Evolutionary conservation across 2,888 invertebrate species (phyloP).

Genomic region (Acanthosoma haemorrhoidale): DNA sequence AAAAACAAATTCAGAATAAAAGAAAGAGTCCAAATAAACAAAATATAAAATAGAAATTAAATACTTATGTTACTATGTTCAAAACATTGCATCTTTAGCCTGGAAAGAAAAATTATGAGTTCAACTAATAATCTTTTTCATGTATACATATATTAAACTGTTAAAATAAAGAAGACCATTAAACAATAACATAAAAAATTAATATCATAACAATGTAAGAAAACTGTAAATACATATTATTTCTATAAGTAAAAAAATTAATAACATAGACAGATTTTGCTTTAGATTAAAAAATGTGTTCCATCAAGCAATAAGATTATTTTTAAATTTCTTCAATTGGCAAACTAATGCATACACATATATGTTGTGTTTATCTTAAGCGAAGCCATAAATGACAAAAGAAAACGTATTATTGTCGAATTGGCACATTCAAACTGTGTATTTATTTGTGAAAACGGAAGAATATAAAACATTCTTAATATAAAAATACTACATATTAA

Average conservation of each 20-base stretch:
- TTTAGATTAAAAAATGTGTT: background rate
- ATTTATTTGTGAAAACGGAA: background rate
- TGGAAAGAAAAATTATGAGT: too few species aligned
- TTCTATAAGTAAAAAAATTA: background rate
- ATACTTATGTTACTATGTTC: too few species aligned
- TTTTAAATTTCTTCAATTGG: background rate
- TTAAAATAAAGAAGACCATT: too few species aligned
- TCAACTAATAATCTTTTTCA: too few species aligned
- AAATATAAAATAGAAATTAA: too few species aligned
- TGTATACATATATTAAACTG: too few species aligned
- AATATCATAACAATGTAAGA: too few species aligned
- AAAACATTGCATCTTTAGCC: too few species aligned
- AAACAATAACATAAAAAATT: too few species aligned
- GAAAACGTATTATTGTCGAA: background rate
- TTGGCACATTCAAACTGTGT: conserved; percentile 5
- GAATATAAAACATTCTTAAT: background rate
- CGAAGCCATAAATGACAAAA: background rate
- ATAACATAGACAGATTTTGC: background rate
- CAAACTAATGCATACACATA: background rate
- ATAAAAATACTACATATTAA: background rate
- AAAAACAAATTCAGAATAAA: too few species aligned
- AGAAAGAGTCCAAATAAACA: too few species aligned
- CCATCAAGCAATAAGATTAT: background rate
- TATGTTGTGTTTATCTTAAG: background rate
- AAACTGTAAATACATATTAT: too few species aligned